These are phyloP conservation scores for Drosophila tripunctata DNA, from an alignment of 2,888 invertebrate species.

Conservation along the genomic window DNA sequence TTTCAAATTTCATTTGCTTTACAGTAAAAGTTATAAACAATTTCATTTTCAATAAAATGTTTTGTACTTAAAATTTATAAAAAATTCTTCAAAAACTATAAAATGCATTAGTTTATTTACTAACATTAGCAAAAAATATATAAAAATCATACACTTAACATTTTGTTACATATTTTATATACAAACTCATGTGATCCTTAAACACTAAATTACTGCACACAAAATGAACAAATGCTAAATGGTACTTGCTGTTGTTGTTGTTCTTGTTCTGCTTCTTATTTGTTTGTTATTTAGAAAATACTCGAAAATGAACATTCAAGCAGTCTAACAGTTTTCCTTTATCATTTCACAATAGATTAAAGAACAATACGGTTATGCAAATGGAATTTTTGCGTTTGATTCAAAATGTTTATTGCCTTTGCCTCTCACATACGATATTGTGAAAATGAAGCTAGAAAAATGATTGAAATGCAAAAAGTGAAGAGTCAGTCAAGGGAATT, in stretches of 20 bases:
- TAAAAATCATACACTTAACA: background rate
- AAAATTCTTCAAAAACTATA: no score
- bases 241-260: no score
- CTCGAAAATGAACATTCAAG: background rate
- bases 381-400: background rate
- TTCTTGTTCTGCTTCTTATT: background rate
- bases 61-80: no score
- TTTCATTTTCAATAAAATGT: no score
- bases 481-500: background rate
- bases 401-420: background rate
- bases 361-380: background rate
- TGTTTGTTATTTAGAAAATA: conserved; percentile 2
- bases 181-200: background rate
- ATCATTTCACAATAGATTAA: conserved; percentile 1
- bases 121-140: no score
- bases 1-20: no score
- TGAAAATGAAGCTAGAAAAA: background rate
- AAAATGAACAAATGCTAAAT: background rate
- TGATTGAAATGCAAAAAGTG: background rate
- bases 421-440: no score
- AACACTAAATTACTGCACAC: background rate
- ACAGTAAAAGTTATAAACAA: no score
- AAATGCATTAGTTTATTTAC: no score
- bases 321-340: background rate
- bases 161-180: background rate